phyloP scores from a whole-genome alignment of 2,888 invertebrate genomes.

The Mythimna ferrago region DNA sequence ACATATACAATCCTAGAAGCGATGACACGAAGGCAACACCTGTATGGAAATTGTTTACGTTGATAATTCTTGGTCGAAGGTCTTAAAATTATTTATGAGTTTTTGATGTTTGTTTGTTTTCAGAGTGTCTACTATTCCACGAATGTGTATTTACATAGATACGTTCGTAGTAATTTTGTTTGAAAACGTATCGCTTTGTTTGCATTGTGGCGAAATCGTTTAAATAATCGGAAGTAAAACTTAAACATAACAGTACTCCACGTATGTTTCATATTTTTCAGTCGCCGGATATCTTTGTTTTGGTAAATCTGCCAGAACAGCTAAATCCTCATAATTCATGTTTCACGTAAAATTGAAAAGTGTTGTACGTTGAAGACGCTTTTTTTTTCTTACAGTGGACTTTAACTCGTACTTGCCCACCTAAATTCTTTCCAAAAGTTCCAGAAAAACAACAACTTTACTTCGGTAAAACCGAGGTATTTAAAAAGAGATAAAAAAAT shows the following conservation, averaged over 20 bases:
- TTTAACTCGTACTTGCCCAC: background rate
- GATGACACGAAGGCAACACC: conserved; percentile 42
- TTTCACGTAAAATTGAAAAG: too few species aligned
- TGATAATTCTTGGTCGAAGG: conserved; percentile 32
- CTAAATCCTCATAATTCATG: background rate
- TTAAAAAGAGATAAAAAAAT: background rate
- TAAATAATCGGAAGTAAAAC: conserved; percentile 11
- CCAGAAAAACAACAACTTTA: background rate
- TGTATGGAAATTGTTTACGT: conserved; percentile 39
- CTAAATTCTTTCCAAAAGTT: background rate
- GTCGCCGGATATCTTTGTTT: background rate
- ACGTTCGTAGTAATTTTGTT: conserved; percentile 23
- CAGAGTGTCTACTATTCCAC: conserved; percentile 10
- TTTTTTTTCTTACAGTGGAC: too few species aligned
- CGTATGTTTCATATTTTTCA: conserved; percentile 1
- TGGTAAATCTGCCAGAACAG: background rate
- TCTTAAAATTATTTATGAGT: conserved; percentile 45
- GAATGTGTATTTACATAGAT: conserved; percentile 15
- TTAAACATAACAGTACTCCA: background rate
- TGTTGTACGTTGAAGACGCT: background rate
- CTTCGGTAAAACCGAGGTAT: background rate
- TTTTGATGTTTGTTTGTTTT: conserved; percentile 28
- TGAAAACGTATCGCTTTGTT: conserved; percentile 20
- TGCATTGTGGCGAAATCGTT: conserved; percentile 24
- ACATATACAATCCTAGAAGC: conserved; percentile 40